Evolutionary conservation across 2,797 vertebrate genomes (phyloP), one percentile per base, ranked within the genome.

Genomic region (Centroberyx gerrardi): DNA sequence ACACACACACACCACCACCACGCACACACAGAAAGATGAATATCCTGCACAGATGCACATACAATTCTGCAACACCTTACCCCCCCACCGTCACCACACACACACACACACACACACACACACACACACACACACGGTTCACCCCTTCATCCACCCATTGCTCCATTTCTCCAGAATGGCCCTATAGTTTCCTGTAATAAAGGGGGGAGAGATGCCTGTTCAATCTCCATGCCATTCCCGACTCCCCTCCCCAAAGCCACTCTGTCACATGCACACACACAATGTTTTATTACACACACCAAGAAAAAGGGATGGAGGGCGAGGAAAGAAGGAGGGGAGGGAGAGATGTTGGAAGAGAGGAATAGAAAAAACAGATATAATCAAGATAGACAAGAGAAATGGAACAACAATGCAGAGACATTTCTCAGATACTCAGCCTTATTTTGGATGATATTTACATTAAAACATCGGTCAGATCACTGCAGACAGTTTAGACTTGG

Each of bases 141-240:
- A 12, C 4, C 54, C 54, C 51, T 33, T 65, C 51, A 33, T 60
- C 10, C 29, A 4, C 33, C 28, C 40, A 10, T 33, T 6, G 62
- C 51, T 54, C 53, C 53, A 28, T 69, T 59, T 17, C 53, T 29
- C 7, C 17, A 78, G 18, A 49, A 58, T 67, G 62, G 65, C 62
- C 67, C 66, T 75, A 68, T 66, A 62, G 60, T 62, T 72, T 56
- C 52, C 68, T 54, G 51, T 72, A 72, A 59, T 72, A 76, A 72
- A 76, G 53, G 59, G 18, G 18, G 49, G 22, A 55, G 64, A 48
- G 51, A 44, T 33, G 59, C 46, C 54, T 42, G 51, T 68, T 76
- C 68, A 70, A 61, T 71, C 56, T 68, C 54, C 68, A 76, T 44
- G 62, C 63, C 46, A 51, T 68, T 67, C 58, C 22, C 62, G 38